phyloP scores from a whole-genome alignment of 2,113 vertebrate genomes.

The Scartelaos histophorus region DNA sequence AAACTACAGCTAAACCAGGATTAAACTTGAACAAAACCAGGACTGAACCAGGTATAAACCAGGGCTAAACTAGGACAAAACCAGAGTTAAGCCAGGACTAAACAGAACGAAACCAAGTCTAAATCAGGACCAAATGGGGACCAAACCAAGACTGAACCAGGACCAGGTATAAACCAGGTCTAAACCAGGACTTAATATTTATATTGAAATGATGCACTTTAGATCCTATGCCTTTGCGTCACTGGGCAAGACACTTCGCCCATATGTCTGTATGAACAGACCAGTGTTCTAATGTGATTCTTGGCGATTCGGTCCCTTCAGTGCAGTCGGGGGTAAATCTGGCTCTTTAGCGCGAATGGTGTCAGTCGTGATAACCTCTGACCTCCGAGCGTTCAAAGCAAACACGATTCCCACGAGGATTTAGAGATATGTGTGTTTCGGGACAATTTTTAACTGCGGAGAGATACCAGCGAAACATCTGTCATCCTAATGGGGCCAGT shows the following conservation, averaged over 20 bases:
- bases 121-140: too few relatives aligned
- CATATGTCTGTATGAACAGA: too few relatives aligned
- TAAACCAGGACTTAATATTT: neutral
- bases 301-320: neutral
- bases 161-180: neutral
- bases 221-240: neutral
- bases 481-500: neutral
- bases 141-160: too few relatives aligned
- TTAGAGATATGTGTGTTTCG: neutral
- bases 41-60: too few relatives aligned
- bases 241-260: neutral
- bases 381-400: neutral
- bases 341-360: neutral
- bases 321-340: neutral
- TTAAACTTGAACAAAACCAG: too few relatives aligned
- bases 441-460: neutral
- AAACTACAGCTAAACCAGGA: too few relatives aligned
- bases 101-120: too few relatives aligned
- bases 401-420: neutral
- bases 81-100: too few relatives aligned
- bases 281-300: too few relatives aligned
- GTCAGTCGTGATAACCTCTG: neutral
- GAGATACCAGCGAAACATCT: neutral
- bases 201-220: too few relatives aligned
- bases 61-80: too few relatives aligned